Conservation (phyloP, 2,797 vertebrate species). For the Choloepus didactylus region DNA sequence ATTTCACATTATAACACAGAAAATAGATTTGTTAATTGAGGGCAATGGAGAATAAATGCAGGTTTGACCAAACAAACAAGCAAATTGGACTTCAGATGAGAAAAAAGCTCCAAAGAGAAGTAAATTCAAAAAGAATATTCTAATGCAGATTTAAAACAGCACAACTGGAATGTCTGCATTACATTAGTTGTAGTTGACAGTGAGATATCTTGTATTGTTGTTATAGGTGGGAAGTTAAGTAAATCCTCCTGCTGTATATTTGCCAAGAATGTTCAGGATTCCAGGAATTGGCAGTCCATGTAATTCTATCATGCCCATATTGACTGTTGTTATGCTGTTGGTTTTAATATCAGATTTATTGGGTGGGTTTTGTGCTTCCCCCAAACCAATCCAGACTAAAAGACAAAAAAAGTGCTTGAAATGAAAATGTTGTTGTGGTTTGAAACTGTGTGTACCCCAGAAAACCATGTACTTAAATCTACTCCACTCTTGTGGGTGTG, state of each 20-base stretch:
- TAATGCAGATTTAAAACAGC: background rate
- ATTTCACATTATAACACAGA: background rate
- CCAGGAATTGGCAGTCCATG: background rate
- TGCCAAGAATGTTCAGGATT: background rate
- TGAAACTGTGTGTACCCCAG: too few relatives aligned
- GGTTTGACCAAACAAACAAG: background rate
- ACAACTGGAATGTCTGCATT: background rate
- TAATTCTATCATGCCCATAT: background rate
- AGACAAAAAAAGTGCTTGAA: background rate
- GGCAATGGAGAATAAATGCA: background rate
- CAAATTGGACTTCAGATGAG: background rate
- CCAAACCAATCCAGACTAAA: background rate
- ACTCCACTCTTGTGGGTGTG: too few relatives aligned
- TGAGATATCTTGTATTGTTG: background rate
- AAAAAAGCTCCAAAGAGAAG: background rate
- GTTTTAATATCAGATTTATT: background rate
- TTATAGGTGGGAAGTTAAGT: background rate
- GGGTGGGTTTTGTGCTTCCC: background rate
- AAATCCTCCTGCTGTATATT: background rate
- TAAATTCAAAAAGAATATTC: background rate
- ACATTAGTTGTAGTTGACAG: background rate
- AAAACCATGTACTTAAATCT: too few relatives aligned
- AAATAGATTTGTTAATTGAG: background rate
- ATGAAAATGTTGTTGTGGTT: background rate
- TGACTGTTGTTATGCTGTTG: background rate